A percentile compares a stretch with the other conserved stretches of the same genome.
phyloP scores from a whole-genome alignment of 1,140 invertebrate genomes.

The Ceratosolen solmsi region DNA sequence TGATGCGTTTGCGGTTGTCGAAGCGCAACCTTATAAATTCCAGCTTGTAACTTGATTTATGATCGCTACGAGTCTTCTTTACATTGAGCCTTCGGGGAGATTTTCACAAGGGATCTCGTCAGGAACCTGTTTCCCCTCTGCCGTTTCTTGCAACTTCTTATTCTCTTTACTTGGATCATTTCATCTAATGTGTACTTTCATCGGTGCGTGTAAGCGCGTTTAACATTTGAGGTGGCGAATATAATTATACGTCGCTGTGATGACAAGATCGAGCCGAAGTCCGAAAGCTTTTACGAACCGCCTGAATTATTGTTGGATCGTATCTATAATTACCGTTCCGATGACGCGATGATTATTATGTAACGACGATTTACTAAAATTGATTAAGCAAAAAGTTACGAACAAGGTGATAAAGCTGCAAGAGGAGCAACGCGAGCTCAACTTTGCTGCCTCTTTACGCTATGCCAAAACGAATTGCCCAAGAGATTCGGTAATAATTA shows the following conservation, averaged over 20 bases:
- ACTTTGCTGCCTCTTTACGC: not conserved
- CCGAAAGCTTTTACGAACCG: constrained; percentile 25
- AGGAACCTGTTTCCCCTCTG: constrained; percentile 40
- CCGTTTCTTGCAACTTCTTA: not conserved
- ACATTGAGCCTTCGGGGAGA: constrained; percentile 45
- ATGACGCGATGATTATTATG: constrained; percentile 41
- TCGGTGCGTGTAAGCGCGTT: constrained; percentile 14
- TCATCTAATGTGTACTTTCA: constrained; percentile 30
- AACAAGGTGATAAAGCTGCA: constrained; percentile 44
- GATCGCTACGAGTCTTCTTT: constrained; percentile 27
- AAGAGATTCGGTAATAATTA: not conserved
- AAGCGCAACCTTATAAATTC: constrained; percentile 51
- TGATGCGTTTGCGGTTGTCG: constrained; percentile 44
- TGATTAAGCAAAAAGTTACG: constrained; percentile 48
- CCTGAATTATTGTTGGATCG: constrained; percentile 37
- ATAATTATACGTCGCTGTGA: constrained; percentile 35
- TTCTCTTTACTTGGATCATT: constrained; percentile 7
- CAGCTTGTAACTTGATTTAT: constrained; percentile 48
- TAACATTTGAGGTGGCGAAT: constrained; percentile 36
- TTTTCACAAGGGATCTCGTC: constrained; percentile 44
- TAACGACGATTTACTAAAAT: constrained; percentile 48
- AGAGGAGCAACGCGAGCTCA: not conserved
- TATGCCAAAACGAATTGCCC: constrained; percentile 23
- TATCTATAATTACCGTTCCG: constrained; percentile 45
- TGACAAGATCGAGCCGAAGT: constrained; percentile 25